Conservation (phyloP, 2,888 invertebrate genomes). For the Andrena camellia region DNA sequence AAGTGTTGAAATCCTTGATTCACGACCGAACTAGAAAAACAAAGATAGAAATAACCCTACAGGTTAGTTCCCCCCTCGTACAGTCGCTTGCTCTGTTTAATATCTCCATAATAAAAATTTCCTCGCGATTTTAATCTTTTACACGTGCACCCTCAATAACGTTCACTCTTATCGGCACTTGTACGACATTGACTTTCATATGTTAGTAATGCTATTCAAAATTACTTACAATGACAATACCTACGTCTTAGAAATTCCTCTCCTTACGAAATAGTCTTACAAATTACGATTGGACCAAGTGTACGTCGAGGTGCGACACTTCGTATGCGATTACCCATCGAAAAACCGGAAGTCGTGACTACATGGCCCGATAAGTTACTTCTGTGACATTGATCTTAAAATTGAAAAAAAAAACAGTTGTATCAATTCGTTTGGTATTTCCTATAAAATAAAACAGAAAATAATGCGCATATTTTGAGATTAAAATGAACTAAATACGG, state of each 20-base stretch:
- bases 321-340: constrained; percentile 51
- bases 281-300: constrained; percentile 69
- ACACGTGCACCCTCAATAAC: constrained; percentile 29
- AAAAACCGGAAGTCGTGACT: constrained; percentile 49
- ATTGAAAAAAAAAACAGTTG: not conserved
- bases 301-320: constrained; percentile 64
- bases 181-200: constrained; percentile 61
- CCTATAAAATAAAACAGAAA: not conserved
- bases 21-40: constrained; percentile 8
- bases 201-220: constrained; percentile 51
- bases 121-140: constrained; percentile 17
- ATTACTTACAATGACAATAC: constrained; percentile 37
- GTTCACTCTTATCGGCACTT: constrained; percentile 43
- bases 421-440: not conserved
- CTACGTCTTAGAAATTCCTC: constrained; percentile 47
- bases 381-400: not conserved
- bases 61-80: constrained; percentile 19
- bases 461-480: not conserved
- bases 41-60: constrained; percentile 17
- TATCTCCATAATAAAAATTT: constrained; percentile 47
- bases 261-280: constrained; percentile 57
- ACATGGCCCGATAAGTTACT: constrained; percentile 63
- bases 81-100: constrained; percentile 10
- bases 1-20: not conserved
- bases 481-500: not conserved